Evolutionary conservation across 1,140 invertebrate genomes (phyloP).

Genomic region (Neodiprion virginianus): DNA sequence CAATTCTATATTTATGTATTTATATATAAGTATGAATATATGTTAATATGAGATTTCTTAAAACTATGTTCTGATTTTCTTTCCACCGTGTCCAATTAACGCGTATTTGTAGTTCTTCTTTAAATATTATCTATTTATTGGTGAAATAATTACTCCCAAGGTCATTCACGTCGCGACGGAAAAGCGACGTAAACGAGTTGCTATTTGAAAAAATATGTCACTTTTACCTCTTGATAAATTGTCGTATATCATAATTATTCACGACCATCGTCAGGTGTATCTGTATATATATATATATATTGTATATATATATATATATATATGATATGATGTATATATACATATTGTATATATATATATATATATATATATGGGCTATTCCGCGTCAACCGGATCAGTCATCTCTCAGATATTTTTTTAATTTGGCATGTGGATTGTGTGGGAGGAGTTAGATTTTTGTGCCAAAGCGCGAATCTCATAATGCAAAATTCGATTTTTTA

Average conservation of each 20-base stretch:
- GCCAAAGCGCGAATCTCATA: too few relatives aligned
- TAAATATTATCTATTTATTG: slow-evolving; percentile 17
- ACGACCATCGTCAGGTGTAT: slow-evolving; percentile 32
- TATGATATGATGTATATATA: slow-evolving; percentile 26
- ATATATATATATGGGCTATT: slow-evolving; percentile 32
- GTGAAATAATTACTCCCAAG: slow-evolving; percentile 6
- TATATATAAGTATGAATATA: not conserved
- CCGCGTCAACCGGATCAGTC: too few relatives aligned
- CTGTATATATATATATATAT: slow-evolving; percentile 34
- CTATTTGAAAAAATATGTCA: slow-evolving; percentile 5
- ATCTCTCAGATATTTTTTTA: too few relatives aligned
- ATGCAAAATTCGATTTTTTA: too few relatives aligned
- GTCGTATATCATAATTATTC: slow-evolving; percentile 30
- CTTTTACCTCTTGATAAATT: slow-evolving; percentile 21
- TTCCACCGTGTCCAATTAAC: not conserved
- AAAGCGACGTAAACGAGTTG: slow-evolving; percentile 9
- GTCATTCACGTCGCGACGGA: slow-evolving; percentile 19
- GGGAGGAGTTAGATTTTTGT: too few relatives aligned
- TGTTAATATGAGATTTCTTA: slow-evolving; percentile 5
- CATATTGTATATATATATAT: slow-evolving; percentile 35
- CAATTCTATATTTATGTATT: not conserved
- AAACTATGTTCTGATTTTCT: slow-evolving; percentile 3
- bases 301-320: slow-evolving; percentile 17
- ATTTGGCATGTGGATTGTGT: too few relatives aligned
- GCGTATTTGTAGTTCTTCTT: not conserved